Evolutionary conservation across 2,888 invertebrate species (phyloP).

Genomic region (Melanotus villosus): DNA sequence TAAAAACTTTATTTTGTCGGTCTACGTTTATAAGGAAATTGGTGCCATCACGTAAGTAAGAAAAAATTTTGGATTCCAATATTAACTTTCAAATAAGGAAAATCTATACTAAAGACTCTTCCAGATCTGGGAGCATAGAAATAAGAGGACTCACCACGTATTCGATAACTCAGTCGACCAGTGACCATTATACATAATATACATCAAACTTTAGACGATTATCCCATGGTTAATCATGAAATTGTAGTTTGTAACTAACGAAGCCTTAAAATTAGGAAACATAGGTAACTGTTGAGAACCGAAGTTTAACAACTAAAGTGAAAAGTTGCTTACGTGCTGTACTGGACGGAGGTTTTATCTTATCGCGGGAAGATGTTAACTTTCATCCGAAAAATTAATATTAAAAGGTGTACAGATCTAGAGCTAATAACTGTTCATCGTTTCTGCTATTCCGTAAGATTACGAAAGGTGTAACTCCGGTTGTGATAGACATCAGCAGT

Average conservation of each 20-base stretch:
- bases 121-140: conserved; percentile 82
- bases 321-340: conserved; percentile 69
- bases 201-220: conserved; percentile 74
- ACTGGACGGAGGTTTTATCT: conserved; percentile 74
- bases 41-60: conserved; percentile 53
- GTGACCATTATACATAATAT: no score
- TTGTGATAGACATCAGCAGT: conserved; percentile 69
- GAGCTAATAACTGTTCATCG: conserved; percentile 70
- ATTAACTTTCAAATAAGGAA: no score
- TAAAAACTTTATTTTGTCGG: conserved; percentile 56
- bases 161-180: conserved; percentile 78
- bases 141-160: conserved; percentile 83
- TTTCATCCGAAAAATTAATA: conserved; percentile 69
- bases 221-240: conserved; percentile 80
- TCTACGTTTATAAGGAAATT: conserved; percentile 66
- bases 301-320: conserved; percentile 68
- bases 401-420: no score
- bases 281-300: conserved; percentile 75
- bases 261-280: conserved; percentile 68
- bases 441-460: conserved; percentile 72
- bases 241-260: conserved; percentile 73
- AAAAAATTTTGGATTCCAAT: no score
- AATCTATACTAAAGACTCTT: no score
- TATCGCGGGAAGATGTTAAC: conserved; percentile 73
- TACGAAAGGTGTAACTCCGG: conserved; percentile 68